A percentile compares a stretch with the other conserved stretches of the same genome.
These are phyloP conservation scores for Harpagus bidentatus DNA, from an alignment of 2,113 vertebrate genomes.

Conservation along the genomic window DNA sequence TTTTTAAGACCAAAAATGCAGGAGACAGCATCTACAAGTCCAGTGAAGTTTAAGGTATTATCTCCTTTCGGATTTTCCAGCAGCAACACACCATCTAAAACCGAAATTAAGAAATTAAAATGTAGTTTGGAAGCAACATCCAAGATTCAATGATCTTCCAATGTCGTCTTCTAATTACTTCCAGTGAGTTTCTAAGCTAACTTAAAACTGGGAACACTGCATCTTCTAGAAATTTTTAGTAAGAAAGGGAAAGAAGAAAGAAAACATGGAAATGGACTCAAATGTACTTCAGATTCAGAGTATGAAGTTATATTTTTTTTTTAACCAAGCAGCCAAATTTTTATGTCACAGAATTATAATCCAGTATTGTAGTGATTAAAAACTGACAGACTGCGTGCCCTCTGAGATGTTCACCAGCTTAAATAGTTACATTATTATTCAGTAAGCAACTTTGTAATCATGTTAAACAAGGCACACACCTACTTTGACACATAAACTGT, in stretches of 20 bases:
- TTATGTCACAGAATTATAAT: not conserved
- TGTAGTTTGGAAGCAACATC: not conserved
- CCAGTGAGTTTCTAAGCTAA: not conserved
- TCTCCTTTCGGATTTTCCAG: conserved; percentile 96
- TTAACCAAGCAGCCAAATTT: not conserved
- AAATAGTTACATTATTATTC: not conserved
- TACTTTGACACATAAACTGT: not conserved
- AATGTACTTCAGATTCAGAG: not conserved
- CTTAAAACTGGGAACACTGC: not conserved
- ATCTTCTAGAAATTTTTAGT: not conserved
- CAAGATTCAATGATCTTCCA: not conserved
- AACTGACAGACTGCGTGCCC: not conserved
- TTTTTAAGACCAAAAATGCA: conserved; percentile 84
- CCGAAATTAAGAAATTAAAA: not conserved
- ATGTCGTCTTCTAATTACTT: not conserved
- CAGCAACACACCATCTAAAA: conserved; percentile 86
- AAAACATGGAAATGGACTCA: not conserved
- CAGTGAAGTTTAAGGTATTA: conserved; percentile 76
- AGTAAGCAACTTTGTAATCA: not conserved
- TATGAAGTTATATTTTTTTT: not conserved
- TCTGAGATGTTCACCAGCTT: not conserved
- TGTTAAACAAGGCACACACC: not conserved
- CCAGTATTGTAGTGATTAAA: not conserved
- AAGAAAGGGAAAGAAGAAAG: not conserved
- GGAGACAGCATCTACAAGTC: conserved; percentile 77